Percentiles rank a stretch among this genome's conserved stretches.
phyloP scores from a whole-genome alignment of 2,113 vertebrate species.

The Tychaedon coryphoeus region DNA sequence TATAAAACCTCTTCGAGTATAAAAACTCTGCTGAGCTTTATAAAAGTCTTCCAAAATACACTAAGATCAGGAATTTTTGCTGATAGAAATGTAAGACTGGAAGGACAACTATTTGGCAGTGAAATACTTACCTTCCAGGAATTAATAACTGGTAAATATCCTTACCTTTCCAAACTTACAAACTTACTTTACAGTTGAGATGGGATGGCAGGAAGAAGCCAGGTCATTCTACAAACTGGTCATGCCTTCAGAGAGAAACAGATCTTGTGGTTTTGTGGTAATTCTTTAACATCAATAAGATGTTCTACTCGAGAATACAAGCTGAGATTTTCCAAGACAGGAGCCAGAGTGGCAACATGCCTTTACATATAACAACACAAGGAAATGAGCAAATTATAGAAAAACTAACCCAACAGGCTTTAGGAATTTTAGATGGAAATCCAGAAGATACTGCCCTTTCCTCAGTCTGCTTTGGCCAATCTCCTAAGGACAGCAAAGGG shows the following conservation, averaged over 20 bases:
- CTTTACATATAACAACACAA: conserved; percentile 16
- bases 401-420: not conserved
- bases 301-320: not conserved
- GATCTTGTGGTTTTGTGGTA: not conserved
- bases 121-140: not conserved
- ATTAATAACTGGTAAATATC: not conserved
- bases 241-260: not conserved
- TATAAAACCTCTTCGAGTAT: not conserved
- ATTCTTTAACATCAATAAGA: not conserved
- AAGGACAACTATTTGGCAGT: not conserved
- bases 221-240: not conserved
- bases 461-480: not conserved
- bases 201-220: not conserved
- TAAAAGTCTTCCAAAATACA: not conserved
- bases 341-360: conserved; percentile 34
- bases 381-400: not conserved
- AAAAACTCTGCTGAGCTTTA: not conserved
- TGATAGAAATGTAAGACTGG: not conserved
- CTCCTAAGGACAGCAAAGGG: not conserved
- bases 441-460: not conserved
- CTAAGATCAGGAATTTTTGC: not conserved
- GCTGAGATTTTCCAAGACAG: conserved; percentile 44
- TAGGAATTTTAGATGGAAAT: conserved; percentile 8
- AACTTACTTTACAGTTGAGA: not conserved
- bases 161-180: not conserved